Evolutionary conservation across 2,113 vertebrate genomes (phyloP).

Genomic region (Pyrgilauda ruficollis): DNA sequence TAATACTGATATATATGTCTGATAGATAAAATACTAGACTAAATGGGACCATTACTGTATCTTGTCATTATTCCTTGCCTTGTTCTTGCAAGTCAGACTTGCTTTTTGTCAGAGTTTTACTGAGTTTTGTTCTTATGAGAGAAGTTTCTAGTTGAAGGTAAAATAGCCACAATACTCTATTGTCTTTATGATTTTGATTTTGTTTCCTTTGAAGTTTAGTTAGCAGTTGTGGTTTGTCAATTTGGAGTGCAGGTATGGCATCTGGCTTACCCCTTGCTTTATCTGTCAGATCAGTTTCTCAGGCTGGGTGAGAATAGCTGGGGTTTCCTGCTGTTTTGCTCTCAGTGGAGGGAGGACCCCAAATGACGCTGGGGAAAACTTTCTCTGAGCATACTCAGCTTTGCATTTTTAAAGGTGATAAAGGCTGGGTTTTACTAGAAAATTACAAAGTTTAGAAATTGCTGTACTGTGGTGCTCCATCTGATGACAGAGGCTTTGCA

Average conservation of each 20-base stretch:
- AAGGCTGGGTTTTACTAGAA: neutral
- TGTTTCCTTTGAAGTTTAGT: neutral
- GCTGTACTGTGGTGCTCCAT: fast-evolving
- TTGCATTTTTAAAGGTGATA: neutral
- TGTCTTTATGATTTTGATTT: neutral
- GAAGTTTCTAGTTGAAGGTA: neutral
- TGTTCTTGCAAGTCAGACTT: neutral
- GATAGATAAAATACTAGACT: neutral
- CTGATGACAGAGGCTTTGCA: neutral
- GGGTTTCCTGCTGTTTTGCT: neutral
- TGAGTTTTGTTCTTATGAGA: neutral
- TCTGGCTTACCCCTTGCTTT: neutral
- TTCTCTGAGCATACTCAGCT: neutral
- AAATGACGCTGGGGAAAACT: neutral
- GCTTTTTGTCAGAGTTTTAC: fast-evolving
- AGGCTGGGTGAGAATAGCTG: neutral
- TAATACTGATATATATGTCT: neutral
- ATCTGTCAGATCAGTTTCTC: neutral
- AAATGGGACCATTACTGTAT: neutral
- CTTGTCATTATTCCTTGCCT: neutral
- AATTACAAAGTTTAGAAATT: neutral
- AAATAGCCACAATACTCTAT: neutral
- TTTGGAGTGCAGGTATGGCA: neutral
- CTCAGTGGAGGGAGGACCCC: neutral
- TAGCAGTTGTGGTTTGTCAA: neutral